Conservation (phyloP, 64 coral and sea anemone species). For the Trachythela sp. region DNA sequence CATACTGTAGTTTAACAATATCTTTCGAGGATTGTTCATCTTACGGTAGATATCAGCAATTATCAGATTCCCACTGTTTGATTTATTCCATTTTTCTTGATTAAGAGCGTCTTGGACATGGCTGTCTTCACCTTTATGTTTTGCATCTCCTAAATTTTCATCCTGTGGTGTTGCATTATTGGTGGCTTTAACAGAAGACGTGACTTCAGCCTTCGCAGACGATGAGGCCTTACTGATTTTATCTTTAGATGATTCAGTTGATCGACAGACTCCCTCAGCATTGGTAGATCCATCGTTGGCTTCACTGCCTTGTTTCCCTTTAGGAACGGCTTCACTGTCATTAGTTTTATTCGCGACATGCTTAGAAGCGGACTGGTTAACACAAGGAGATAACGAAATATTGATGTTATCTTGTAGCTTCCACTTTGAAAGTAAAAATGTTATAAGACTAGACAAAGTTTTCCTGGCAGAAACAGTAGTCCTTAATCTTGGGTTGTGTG, state of each 20-base stretch:
- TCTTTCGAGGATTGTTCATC: slow-evolving; percentile 66
- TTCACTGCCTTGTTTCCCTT: background rate
- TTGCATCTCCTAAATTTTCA: background rate
- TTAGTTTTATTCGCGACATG: background rate
- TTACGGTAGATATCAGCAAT: slow-evolving; percentile 82
- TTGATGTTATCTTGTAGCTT: background rate
- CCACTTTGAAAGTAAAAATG: slow-evolving; percentile 82
- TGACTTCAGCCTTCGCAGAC: background rate
- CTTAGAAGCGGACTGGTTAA: background rate
- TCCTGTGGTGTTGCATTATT: background rate
- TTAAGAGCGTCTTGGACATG: background rate
- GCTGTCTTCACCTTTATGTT: background rate
- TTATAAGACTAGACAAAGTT: slow-evolving; percentile 55
- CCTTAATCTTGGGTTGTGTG: slow-evolving; percentile 79
- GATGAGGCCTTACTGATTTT: background rate
- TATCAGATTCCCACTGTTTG: slow-evolving; percentile 66
- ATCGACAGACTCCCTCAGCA: background rate
- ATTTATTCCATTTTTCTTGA: slow-evolving; percentile 39
- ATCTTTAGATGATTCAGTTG: background rate
- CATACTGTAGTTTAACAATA: slow-evolving; percentile 75
- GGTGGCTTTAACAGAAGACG: background rate
- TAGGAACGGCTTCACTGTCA: background rate
- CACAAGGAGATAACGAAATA: background rate
- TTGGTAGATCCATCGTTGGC: background rate
- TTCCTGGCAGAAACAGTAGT: slow-evolving; percentile 77